Evolutionary conservation across 2,113 vertebrate genomes (phyloP).

Genomic region (Circaetus gallicus): DNA sequence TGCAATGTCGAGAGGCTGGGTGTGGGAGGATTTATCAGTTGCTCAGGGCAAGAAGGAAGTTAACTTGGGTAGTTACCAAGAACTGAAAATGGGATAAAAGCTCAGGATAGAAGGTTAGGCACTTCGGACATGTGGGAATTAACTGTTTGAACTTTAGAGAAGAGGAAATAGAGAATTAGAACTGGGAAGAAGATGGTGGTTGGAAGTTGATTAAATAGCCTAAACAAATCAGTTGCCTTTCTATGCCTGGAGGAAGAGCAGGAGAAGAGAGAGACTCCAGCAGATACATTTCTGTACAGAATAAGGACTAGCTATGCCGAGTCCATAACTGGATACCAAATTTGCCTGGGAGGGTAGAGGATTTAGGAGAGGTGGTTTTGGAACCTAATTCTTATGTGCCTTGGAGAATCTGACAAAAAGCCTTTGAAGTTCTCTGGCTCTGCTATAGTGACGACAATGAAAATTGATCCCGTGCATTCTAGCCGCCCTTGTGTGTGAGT

Average conservation of each 20-base stretch:
- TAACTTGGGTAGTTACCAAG: background rate
- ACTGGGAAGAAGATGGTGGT: background rate
- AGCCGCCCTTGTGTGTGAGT: background rate
- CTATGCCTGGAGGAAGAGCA: background rate
- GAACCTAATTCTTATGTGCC: background rate
- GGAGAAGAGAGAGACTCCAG: background rate
- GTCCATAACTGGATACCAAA: background rate
- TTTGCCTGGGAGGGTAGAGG: background rate
- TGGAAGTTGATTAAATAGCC: slow-evolving; percentile 3
- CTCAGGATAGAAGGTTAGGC: background rate
- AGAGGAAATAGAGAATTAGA: background rate
- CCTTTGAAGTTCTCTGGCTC: background rate
- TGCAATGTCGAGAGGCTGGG: background rate
- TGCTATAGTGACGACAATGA: background rate
- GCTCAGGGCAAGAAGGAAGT: background rate
- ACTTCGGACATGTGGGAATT: background rate
- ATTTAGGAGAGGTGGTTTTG: background rate
- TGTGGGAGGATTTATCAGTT: background rate
- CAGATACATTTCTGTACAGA: background rate
- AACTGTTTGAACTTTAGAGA: background rate
- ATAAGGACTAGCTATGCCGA: background rate
- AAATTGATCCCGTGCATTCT: background rate
- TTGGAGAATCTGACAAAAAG: slow-evolving; percentile 8
- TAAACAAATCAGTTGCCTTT: background rate
- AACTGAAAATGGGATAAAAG: background rate